Conservation (phyloP, 2,888 invertebrate species). For the Beris morrisii region DNA sequence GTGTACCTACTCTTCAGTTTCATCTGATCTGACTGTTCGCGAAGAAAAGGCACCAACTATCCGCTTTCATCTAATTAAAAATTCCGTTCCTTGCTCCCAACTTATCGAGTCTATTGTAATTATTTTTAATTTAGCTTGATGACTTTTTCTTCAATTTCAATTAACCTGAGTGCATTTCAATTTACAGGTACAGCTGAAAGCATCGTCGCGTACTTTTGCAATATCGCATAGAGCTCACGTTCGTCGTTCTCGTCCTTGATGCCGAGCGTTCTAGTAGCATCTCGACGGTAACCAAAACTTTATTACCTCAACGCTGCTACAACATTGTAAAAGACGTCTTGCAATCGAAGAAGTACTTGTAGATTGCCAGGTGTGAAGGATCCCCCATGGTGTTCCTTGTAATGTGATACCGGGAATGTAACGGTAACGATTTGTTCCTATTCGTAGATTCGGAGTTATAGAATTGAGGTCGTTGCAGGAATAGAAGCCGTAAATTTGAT, state of each 20-base stretch:
- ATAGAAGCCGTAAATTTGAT: no score
- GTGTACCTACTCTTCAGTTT: no score
- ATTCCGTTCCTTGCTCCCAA: no score
- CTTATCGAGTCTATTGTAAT: not conserved
- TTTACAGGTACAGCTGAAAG: constrained; percentile 22
- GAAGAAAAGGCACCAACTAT: no score
- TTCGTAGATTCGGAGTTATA: no score
- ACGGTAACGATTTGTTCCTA: no score
- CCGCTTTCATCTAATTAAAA: no score
- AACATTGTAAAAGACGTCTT: no score
- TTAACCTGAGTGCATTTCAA: constrained; percentile 30
- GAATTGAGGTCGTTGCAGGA: no score
- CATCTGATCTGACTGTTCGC: no score
- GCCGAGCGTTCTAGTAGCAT: constrained; percentile 14
- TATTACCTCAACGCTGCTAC: constrained; percentile 10
- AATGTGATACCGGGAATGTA: constrained; percentile 4
- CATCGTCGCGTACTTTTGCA: not conserved
- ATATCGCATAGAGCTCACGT: no score
- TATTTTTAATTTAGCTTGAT: constrained; percentile 1
- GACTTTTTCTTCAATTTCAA: constrained; percentile 21
- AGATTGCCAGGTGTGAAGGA: constrained; percentile 9
- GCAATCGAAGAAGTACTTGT: no score
- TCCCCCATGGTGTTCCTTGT: constrained; percentile 6
- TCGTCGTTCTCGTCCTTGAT: not conserved
- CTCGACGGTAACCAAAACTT: constrained; percentile 10